A percentile compares a stretch with the other conserved stretches of the same genome.
Evolutionary conservation across 1,140 invertebrate species (phyloP).

Genomic region (Nasonia giraulti): DNA sequence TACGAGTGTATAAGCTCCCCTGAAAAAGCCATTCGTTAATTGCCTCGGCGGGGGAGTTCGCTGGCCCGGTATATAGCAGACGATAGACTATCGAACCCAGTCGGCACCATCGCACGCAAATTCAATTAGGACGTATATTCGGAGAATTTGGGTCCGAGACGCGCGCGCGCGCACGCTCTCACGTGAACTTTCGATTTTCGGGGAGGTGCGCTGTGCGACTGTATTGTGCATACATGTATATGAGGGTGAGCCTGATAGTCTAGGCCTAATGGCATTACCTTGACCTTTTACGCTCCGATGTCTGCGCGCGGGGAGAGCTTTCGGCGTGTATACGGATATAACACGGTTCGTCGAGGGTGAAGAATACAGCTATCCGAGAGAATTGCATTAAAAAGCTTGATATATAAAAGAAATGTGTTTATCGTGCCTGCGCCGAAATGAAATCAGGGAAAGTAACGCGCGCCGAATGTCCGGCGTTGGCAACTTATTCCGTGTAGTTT

Average conservation of each 20-base stretch:
- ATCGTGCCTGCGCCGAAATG: not conserved
- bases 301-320: not conserved
- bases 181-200: slow-evolving; percentile 28
- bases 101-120: not conserved
- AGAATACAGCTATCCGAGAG: not conserved
- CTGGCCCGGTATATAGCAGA: not conserved
- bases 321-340: not conserved
- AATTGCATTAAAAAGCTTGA: too few species aligned
- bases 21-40: not conserved
- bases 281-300: not conserved
- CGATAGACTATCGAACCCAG: not conserved
- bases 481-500: not conserved
- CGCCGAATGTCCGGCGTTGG: too few species aligned
- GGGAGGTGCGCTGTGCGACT: not conserved
- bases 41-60: not conserved
- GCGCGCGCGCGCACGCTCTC: not conserved
- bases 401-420: too few species aligned
- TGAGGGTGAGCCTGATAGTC: not conserved
- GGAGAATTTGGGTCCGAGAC: not conserved
- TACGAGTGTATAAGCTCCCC: not conserved
- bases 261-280: not conserved
- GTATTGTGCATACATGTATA: not conserved
- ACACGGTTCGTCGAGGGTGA: not conserved
- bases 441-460: not conserved
- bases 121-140: slow-evolving; percentile 27